Conservation (phyloP, 37 sponge, comb jelly and placozoan genomes). For the Corticium candelabrum region DNA sequence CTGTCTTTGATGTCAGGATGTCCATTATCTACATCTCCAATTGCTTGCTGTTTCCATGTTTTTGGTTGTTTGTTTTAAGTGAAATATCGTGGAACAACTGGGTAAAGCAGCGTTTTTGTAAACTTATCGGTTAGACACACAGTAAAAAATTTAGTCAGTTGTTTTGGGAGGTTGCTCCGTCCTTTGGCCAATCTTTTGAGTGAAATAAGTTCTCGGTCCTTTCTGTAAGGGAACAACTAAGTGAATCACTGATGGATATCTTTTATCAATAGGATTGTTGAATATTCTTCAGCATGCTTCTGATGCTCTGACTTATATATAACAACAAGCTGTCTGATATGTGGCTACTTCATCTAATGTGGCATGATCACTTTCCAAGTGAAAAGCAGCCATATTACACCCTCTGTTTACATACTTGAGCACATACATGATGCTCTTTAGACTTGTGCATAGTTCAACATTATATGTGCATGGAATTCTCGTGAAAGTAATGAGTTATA, state of each 20-base stretch:
- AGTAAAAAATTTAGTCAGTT: not conserved
- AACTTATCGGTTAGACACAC: not conserved
- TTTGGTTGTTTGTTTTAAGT: too few relatives aligned
- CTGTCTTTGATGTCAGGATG: too few relatives aligned
- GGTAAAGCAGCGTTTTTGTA: too few relatives aligned
- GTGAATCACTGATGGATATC: constrained; percentile 20
- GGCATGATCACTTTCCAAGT: constrained; percentile 3
- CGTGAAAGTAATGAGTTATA: constrained; percentile 25
- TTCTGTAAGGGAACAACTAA: constrained; percentile 36
- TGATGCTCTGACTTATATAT: constrained; percentile 18
- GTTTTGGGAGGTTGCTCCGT: constrained; percentile 3
- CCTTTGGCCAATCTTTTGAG: not conserved
- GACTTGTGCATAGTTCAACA: constrained; percentile 26
- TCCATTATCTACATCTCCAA: too few relatives aligned
- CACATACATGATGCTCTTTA: constrained; percentile 42
- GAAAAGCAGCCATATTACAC: constrained; percentile 14
- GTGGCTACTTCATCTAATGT: constrained; percentile 18
- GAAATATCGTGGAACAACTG: not conserved
- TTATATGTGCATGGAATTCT: constrained; percentile 27
- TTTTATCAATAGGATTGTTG: constrained; percentile 24
- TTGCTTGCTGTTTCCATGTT: too few relatives aligned
- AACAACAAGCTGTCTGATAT: constrained; percentile 17
- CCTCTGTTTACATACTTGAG: constrained; percentile 51
- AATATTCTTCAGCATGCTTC: constrained; percentile 44
- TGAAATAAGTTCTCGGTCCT: too few relatives aligned